These are phyloP conservation scores for Pentamera pediparva DNA, from an alignment of 53 echinoderm and acorn worm species.

Conservation along the genomic window DNA sequence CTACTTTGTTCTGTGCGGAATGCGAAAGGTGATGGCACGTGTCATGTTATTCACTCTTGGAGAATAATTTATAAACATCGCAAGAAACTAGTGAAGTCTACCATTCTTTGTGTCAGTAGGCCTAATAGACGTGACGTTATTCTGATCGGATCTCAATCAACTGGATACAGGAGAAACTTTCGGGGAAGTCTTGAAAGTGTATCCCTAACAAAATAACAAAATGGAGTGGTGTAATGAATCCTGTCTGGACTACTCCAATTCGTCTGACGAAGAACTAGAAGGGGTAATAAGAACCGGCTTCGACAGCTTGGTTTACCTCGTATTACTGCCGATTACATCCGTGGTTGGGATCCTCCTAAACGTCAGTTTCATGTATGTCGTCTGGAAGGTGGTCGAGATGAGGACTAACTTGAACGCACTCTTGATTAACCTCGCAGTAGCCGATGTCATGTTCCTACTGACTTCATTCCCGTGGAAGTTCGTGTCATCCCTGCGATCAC, in stretches of 20 bases:
- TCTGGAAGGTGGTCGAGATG: slow-evolving; percentile 15
- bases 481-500: neutral
- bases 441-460: neutral
- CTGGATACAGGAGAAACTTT: too few species aligned
- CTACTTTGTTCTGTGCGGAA: too few species aligned
- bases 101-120: too few species aligned
- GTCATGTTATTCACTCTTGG: too few species aligned
- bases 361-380: slow-evolving; percentile 13
- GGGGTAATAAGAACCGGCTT: neutral
- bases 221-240: too few species aligned
- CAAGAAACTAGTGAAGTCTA: too few species aligned
- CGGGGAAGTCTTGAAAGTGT: too few species aligned
- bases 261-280: neutral
- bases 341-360: neutral
- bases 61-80: too few species aligned
- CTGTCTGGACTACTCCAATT: neutral
- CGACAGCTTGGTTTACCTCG: neutral
- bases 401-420: slow-evolving; percentile 3
- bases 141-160: too few species aligned
- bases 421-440: slow-evolving; percentile 10
- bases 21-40: too few species aligned
- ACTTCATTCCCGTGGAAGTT: neutral
- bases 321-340: neutral
- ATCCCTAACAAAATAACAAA: too few species aligned
- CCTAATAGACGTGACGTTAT: too few species aligned